Base-by-base conservation (phyloP, 2,888 invertebrate genomes). In the Papilio elwesi region DNA sequence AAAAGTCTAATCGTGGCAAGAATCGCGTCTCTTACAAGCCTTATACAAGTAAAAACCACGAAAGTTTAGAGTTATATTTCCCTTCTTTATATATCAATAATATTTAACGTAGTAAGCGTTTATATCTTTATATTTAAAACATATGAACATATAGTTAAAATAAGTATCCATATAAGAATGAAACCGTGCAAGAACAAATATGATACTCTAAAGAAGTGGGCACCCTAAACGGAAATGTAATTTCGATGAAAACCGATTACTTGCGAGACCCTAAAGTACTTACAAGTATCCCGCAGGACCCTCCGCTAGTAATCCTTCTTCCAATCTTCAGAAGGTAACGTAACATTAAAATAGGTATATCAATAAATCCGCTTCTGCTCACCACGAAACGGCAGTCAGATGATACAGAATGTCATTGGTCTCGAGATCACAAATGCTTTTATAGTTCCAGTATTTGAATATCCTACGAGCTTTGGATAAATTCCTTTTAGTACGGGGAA, bases 401-500 rank as follows among this genome's bases (percentile, higher is more conserved):
- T 80, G 85, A 86, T 83, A 87, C 85, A 83, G 81, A 85, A 86
- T 87, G 87, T 87, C 81, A 83, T 82, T 82, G 83, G 82, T 85
- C 86, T 85, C 80, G 81, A 84, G 86, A 88, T 86, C 83, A 84
- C 80, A 85, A 87, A 87, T 88, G 84, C 85, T 88, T 88, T 88
- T 86, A 86, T 85, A 83, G 83, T 80, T 85, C 76, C 77, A 85
- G 84, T 87, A 90, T 91, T 90, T 89, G 90, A 90, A 88, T 89
- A 88, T 87, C 82, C 82, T 82, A 78, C 82, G 78, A 81, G 83
- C 83, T 86, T 82, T 84, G 78, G 84, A 85, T 82, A 85, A 88
- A 89, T 88, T 88, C 87, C 85, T 83, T 83, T 84, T 84, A 82
- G 86, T 83, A 85, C 83, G 82, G 81, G 77, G 81, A 81, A 80